These are phyloP conservation scores for Helicolenus hilgendorfi DNA, from an alignment of 2,797 vertebrate genomes.

Conservation along the genomic window DNA sequence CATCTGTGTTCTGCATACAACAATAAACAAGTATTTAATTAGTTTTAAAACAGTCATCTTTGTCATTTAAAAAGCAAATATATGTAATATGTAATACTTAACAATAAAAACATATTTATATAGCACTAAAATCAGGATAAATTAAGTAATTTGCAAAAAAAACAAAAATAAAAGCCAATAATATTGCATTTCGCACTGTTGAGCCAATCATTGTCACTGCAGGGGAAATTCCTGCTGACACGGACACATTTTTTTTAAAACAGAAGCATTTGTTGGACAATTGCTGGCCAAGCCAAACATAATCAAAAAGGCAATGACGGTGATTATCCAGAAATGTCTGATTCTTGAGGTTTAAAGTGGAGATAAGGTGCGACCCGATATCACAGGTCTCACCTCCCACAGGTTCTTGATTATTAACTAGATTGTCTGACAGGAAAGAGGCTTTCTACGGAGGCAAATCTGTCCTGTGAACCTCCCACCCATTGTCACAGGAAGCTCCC, in stretches of 20 bases:
- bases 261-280: background rate
- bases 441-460: slow-evolving; percentile 41
- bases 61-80: background rate
- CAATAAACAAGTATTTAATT: background rate
- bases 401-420: slow-evolving; percentile 22
- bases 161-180: background rate
- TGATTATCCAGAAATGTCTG: background rate
- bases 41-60: background rate
- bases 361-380: background rate
- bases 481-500: slow-evolving; percentile 76
- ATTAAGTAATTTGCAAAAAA: background rate
- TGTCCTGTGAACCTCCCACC: slow-evolving; percentile 74
- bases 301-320: background rate
- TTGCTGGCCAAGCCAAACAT: background rate
- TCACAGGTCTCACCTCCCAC: background rate
- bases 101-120: background rate
- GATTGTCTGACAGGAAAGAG: slow-evolving; percentile 45
- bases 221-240: background rate
- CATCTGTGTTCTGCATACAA: background rate
- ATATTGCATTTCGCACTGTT: background rate
- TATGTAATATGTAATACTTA: background rate
- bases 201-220: background rate
- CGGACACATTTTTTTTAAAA: background rate
- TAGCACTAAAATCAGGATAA: background rate
- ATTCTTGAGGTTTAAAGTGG: background rate